Percentiles rank a stretch among this genome's conserved stretches.
phyloP scores from a whole-genome alignment of 1,140 invertebrate species.

The Dufourea novaeangliae region DNA sequence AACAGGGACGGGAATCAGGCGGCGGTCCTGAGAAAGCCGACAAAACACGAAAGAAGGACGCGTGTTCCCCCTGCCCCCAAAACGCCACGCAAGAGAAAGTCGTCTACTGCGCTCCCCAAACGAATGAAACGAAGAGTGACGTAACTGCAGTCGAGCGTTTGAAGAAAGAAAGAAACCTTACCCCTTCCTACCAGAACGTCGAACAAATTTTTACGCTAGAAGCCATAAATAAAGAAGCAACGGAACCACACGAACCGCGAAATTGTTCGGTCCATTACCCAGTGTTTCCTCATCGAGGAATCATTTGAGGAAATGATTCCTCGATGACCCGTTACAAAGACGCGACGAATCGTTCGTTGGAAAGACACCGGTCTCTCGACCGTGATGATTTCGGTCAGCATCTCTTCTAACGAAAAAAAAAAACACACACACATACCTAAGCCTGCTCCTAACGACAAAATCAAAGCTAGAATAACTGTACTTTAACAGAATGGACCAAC shows the following conservation, averaged over 20 bases:
- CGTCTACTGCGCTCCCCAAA: constrained; percentile 24
- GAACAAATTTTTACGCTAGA: too few relatives aligned
- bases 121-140: neutral
- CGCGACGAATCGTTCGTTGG: constrained; percentile 3
- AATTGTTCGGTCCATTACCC: too few relatives aligned
- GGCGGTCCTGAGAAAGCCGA: constrained; percentile 10
- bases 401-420: constrained; percentile 57
- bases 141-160: constrained; percentile 8
- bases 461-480: constrained; percentile 56
- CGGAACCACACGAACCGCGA: too few relatives aligned
- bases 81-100: constrained; percentile 28
- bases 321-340: too few relatives aligned
- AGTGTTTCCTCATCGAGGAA: too few relatives aligned
- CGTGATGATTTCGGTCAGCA: neutral
- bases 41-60: constrained; percentile 5
- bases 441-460: constrained; percentile 19
- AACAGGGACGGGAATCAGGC: constrained; percentile 10
- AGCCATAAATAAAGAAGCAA: too few relatives aligned
- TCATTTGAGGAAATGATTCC: too few relatives aligned
- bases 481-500: constrained; percentile 48
- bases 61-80: too few relatives aligned
- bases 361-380: too few relatives aligned
- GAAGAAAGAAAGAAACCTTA: neutral
- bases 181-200: neutral
- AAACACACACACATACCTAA: too few relatives aligned